Base-by-base conservation (phyloP, 2,888 invertebrate species). In the Pammene fasciana region DNA sequence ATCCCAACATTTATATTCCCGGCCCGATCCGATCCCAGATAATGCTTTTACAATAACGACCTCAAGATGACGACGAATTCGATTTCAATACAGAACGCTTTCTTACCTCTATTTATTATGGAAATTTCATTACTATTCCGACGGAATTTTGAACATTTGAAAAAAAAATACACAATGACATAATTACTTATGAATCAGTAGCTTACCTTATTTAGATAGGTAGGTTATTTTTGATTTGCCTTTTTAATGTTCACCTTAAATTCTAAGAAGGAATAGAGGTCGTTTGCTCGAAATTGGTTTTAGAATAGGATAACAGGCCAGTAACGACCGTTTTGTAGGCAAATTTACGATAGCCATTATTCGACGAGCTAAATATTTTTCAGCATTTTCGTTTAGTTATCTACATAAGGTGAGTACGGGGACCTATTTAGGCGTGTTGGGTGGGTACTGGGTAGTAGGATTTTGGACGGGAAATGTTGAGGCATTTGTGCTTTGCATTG, bases 21-120 rank as follows among this genome's bases (percentile, higher is more conserved):
- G 72, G 66, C 82, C 76, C 83, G 84, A 82, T 77, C 75, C 82
- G 87, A 88, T 87, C 86, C 82, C 77, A 86, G 89, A 88, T 90
- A 89, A 90, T 86, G 88, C 87, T 83, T 90, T 88, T 88, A 88
- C 89, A 90, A 88, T 89, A 89, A 87, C 87, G 86, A 86, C 82
- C 85, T 80, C 77, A 80, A 83, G 81, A 86, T 85, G 85, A 85
- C 84, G 80, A 83, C 80, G 83, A 84, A 89, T 87, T 88, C 84
- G 80, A 84, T 87, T 85, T 83, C 85, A 85, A 87, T 86, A 83
- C 79, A 77, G 76, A 76, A 79, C 75, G 76, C 65, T 74, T 77
- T 75, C 73, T 76, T 77, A 78, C 76, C 74, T 75, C 76, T 80
- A 80, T 82, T 83, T 83, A 81, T 82, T 80, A 87, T 85, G 81